phyloP scores from a whole-genome alignment of 2,113 vertebrate species.

The Pituophis catenifer region DNA sequence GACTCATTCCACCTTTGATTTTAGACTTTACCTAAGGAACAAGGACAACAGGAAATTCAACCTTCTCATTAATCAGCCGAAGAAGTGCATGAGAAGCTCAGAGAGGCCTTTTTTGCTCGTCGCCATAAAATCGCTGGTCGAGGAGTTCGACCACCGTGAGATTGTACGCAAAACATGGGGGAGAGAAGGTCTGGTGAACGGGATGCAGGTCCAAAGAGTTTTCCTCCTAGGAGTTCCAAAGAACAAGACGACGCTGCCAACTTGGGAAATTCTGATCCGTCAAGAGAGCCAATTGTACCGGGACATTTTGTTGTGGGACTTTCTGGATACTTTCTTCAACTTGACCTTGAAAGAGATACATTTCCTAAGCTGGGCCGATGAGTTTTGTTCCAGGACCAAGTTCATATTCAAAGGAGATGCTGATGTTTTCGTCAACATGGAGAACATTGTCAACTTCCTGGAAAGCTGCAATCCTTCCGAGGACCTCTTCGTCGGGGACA shows the following conservation, averaged over 20 bases:
- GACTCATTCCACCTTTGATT: conserved; percentile 80
- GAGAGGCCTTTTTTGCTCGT: conserved; percentile 84
- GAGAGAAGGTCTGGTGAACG: conserved; percentile 74
- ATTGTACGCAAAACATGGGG: conserved; percentile 96
- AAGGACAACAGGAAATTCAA: conserved; percentile 89
- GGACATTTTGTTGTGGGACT: conserved; percentile 94
- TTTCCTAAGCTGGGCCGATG: conserved; percentile 88
- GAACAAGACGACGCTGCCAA: conserved; percentile 71
- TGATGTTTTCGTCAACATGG: conserved; percentile 91
- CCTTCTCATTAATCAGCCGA: conserved; percentile 88
- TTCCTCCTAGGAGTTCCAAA: conserved; percentile 88
- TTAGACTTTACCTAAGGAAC: conserved; percentile 79
- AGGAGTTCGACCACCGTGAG: conserved; percentile 91
- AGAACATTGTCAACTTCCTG: conserved; percentile 91
- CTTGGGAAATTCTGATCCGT: conserved; percentile 84
- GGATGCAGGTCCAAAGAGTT: conserved; percentile 76
- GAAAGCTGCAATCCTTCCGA: conserved; percentile 56
- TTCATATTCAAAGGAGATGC: conserved; percentile 95
- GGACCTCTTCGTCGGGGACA: conserved; percentile 91
- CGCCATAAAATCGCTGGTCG: conserved; percentile 86
- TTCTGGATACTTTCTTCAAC: conserved; percentile 96
- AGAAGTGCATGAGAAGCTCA: conserved; percentile 73
- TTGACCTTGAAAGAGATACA: conserved; percentile 96
- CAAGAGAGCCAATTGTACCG: conserved; percentile 83
- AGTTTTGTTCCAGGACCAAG: conserved; percentile 78